Base-by-base conservation (phyloP, 2,113 vertebrate genomes). In the Eretmochelys imbricata region DNA sequence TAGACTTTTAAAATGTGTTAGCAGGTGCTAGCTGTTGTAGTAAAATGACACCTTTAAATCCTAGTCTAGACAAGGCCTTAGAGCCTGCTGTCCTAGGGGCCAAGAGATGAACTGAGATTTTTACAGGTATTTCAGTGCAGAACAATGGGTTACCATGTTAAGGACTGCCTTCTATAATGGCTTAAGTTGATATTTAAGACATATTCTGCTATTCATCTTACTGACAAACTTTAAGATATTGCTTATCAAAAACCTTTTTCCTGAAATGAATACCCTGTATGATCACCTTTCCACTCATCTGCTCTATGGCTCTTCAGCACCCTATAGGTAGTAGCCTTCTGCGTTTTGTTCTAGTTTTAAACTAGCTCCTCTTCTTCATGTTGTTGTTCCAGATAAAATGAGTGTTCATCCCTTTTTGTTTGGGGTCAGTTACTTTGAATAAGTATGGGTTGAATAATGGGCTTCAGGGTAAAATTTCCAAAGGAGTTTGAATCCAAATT, bases 351-450 rank as follows among this genome's bases (percentile, higher is more conserved):
- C 22, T 75, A 42, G 69, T 35, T 46, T 16, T 10, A n/a, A 35
- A 76, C 38, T 76, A 46, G 38, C 5, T 46, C 24, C 19, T 76
- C 38, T 6, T 42, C 38, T 76, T 76, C 22, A 46, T 22, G n/a
- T 69, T 35, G 20, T 11, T 46, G 42, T 46, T 76, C 72, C 20
- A 76, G 72, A 25, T 24, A 42, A 76, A 42, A 95, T 93, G 95
- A 85, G 82, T 92, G 85, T 93, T 94, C 92, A 85, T 91, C 92
- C 93, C 91, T 82, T 48, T 94, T 94, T 82, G 87, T 93, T 90
- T 96, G 92, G 90, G 50, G 90, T 82, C 72, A 38, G 5, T 90
- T 38, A 10, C 78, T 80, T 82, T 82, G 54, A 83, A 89, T 87
- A 88, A 88, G 50, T 82, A 31, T 90, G 84, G 51, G 54, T 53